phyloP scores from a whole-genome alignment of 37 sponge, comb jelly and placozoan species.

The Hexactinellida sp. region DNA sequence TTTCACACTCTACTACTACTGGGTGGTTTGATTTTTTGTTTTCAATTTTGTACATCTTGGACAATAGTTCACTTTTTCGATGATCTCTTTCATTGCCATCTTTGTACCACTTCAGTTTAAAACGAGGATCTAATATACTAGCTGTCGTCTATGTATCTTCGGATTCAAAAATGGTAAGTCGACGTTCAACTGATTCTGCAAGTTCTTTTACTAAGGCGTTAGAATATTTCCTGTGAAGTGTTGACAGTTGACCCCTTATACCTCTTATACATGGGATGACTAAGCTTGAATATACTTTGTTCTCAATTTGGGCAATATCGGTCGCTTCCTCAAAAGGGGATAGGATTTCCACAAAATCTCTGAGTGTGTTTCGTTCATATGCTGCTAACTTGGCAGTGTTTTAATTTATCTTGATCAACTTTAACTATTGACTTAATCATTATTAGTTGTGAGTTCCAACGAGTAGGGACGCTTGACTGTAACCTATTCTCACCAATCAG shows the following conservation, averaged over 20 bases:
- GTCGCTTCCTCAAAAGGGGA: slow-evolving; percentile 29
- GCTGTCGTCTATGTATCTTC: slow-evolving; percentile 14
- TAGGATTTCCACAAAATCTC: slow-evolving; percentile 30
- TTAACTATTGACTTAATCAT: slow-evolving; percentile 21
- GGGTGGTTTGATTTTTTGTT: slow-evolving; percentile 8
- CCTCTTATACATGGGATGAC: slow-evolving; percentile 25
- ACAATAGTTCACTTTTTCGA: slow-evolving; percentile 14
- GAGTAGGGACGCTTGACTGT: slow-evolving; percentile 20
- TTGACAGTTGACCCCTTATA: background rate
- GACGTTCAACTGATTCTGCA: slow-evolving; percentile 4
- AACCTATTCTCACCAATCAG: slow-evolving; percentile 20
- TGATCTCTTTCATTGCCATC: slow-evolving; percentile 13
- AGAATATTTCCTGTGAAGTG: slow-evolving; percentile 17
- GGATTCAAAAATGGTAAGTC: slow-evolving; percentile 20
- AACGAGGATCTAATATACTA: slow-evolving; percentile 24
- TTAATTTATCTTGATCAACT: slow-evolving; percentile 26
- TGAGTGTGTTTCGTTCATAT: slow-evolving; percentile 21
- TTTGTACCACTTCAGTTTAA: slow-evolving; percentile 28
- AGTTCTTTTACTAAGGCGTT: slow-evolving; percentile 14
- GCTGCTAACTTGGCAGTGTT: slow-evolving; percentile 18
- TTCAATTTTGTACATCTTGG: slow-evolving; percentile 18
- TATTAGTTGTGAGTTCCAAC: slow-evolving; percentile 22
- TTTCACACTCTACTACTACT: slow-evolving; percentile 17
- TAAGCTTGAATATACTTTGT: slow-evolving; percentile 21
- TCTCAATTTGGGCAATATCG: slow-evolving; percentile 23